A percentile compares a stretch with the other conserved stretches of the same genome.
phyloP scores from a whole-genome alignment of 64 coral and sea anemone species.

The Orbicella faveolata region DNA sequence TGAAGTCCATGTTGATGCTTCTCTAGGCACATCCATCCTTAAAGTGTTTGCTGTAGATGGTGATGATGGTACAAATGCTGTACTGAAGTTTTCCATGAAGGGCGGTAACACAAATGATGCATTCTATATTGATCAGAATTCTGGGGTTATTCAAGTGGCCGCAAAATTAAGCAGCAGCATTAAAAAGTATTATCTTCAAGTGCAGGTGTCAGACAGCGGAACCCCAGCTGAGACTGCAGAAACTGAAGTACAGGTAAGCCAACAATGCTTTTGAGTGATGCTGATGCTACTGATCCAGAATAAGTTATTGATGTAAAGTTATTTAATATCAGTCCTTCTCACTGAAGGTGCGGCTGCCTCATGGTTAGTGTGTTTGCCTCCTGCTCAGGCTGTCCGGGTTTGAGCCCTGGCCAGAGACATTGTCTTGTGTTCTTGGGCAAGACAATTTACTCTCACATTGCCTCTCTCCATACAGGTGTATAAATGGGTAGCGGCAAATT shows the following conservation, averaged over 20 bases:
- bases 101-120: constrained; percentile 60
- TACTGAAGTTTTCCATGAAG: constrained; percentile 70
- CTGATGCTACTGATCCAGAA: too few relatives aligned
- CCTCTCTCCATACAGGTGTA: too few relatives aligned
- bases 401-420: too few relatives aligned
- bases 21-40: constrained; percentile 36
- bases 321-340: too few relatives aligned
- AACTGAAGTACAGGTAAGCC: constrained; percentile 57
- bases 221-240: constrained; percentile 54
- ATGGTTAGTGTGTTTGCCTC: too few relatives aligned
- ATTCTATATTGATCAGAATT: constrained; percentile 82
- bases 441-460: too few relatives aligned
- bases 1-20: constrained; percentile 62
- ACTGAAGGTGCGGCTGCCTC: too few relatives aligned
- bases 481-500: too few relatives aligned
- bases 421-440: too few relatives aligned
- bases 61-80: constrained; percentile 75
- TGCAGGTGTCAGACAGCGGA: constrained; percentile 75
- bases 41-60: constrained; percentile 71
- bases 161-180: constrained; percentile 49
- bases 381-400: too few relatives aligned
- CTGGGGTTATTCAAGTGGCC: constrained; percentile 66
- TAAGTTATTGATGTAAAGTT: too few relatives aligned
- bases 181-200: constrained; percentile 55
- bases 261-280: too few relatives aligned